Percentiles rank a stretch among this genome's conserved stretches.
These are phyloP conservation scores for Polydrusus pterygomalis DNA, from an alignment of 2,888 invertebrate species.

Conservation along the genomic window DNA sequence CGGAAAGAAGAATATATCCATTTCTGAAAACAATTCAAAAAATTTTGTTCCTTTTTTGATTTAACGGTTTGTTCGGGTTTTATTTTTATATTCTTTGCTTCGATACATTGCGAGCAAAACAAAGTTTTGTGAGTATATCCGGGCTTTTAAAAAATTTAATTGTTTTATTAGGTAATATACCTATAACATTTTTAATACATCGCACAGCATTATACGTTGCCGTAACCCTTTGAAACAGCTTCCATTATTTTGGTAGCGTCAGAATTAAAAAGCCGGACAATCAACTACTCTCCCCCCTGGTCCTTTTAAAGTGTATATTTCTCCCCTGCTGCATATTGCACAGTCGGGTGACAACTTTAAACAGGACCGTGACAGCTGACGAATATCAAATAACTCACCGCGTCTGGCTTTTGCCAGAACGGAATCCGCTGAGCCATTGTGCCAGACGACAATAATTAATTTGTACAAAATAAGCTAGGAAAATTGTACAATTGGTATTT, in stretches of 20 bases:
- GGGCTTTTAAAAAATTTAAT: too few relatives aligned
- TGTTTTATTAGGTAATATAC: too few relatives aligned
- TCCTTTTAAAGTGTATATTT: constrained; percentile 26
- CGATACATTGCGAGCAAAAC: too few relatives aligned
- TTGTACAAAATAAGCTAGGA: background rate
- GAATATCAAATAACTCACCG: constrained; percentile 39
- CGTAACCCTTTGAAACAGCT: constrained; percentile 6
- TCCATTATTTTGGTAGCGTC: constrained; percentile 45
- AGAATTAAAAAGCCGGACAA: constrained; percentile 48
- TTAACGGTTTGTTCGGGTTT: too few relatives aligned
- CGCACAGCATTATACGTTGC: too few relatives aligned
- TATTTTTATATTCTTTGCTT: too few relatives aligned
- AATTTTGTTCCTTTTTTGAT: too few relatives aligned
- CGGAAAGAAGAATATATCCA: too few relatives aligned
- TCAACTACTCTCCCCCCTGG: constrained; percentile 36
- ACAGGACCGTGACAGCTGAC: constrained; percentile 45
- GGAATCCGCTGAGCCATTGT: constrained; percentile 10
- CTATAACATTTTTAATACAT: too few relatives aligned
- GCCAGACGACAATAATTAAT: background rate
- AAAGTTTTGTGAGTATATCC: too few relatives aligned
- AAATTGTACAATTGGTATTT: constrained; percentile 12
- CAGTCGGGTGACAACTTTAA: constrained; percentile 43
- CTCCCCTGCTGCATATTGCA: constrained; percentile 37
- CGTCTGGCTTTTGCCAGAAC: constrained; percentile 36
- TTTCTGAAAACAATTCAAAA: too few relatives aligned